Evolutionary conservation across 2,113 vertebrate genomes (phyloP).

Genomic region (Panthera uncia): DNA sequence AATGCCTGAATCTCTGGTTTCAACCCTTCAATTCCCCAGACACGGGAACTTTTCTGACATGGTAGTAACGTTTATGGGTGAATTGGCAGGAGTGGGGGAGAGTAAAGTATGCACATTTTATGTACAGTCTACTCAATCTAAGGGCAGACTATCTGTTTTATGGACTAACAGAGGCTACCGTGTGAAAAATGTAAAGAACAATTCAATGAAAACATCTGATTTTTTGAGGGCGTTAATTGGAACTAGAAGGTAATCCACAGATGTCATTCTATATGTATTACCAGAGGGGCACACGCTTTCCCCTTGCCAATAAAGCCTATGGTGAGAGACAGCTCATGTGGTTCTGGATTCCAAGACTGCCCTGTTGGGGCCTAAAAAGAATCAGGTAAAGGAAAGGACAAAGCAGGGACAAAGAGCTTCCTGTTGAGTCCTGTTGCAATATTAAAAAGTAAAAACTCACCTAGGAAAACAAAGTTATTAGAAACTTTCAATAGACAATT

Average conservation of each 20-base stretch:
- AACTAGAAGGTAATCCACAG: background rate
- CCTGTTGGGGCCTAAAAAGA: background rate
- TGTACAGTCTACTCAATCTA: background rate
- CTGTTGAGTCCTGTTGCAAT: background rate
- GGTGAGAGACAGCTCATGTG: background rate
- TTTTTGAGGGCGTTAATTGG: background rate
- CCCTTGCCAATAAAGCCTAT: background rate
- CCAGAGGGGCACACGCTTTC: background rate
- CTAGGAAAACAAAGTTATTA: background rate
- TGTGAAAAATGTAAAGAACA: background rate
- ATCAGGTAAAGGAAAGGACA: background rate
- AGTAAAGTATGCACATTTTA: background rate
- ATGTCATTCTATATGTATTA: background rate
- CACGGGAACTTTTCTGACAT: background rate
- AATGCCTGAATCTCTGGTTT: background rate
- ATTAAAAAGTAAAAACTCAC: background rate
- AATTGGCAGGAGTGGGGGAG: background rate
- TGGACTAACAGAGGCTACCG: background rate
- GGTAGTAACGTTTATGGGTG: background rate
- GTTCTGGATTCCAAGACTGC: background rate
- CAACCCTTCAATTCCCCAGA: background rate
- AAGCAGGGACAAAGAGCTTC: background rate
- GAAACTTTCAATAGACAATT: background rate
- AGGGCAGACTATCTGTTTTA: background rate
- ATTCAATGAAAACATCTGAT: background rate